phyloP scores from a whole-genome alignment of 2,797 vertebrate genomes.

The Anabacerthia variegaticeps region DNA sequence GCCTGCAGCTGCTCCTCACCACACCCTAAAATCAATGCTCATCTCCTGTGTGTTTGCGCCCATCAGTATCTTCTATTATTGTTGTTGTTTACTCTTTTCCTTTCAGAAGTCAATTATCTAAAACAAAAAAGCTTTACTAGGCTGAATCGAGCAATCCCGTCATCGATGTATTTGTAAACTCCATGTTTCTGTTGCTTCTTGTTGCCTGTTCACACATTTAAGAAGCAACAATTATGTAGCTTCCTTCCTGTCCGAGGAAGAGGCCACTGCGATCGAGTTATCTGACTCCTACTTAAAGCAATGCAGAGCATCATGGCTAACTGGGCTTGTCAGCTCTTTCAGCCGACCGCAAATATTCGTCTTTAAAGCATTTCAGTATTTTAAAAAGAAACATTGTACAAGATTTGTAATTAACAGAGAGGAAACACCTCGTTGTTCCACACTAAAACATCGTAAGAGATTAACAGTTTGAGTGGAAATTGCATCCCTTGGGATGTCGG shows the following conservation, averaged over 20 bases:
- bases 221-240: neutral
- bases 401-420: neutral
- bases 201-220: neutral
- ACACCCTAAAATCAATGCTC: neutral
- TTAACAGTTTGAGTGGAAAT: neutral
- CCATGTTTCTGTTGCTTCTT: neutral
- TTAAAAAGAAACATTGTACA: neutral
- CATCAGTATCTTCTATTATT: neutral
- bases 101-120: neutral
- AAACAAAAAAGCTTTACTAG: neutral
- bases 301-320: neutral
- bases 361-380: neutral
- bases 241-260: neutral
- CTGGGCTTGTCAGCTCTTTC: neutral
- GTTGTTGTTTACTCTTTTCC: neutral
- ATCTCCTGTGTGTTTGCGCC: neutral
- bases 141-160: neutral
- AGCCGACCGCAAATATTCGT: neutral
- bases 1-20: neutral
- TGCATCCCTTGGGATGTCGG: neutral
- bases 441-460: neutral
- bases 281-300: neutral
- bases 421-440: neutral
- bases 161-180: neutral
- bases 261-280: neutral